A percentile compares a stretch with the other conserved stretches of the same genome.
Conservation (phyloP, 2,888 invertebrate species). For the Stegana nigrithorax region DNA sequence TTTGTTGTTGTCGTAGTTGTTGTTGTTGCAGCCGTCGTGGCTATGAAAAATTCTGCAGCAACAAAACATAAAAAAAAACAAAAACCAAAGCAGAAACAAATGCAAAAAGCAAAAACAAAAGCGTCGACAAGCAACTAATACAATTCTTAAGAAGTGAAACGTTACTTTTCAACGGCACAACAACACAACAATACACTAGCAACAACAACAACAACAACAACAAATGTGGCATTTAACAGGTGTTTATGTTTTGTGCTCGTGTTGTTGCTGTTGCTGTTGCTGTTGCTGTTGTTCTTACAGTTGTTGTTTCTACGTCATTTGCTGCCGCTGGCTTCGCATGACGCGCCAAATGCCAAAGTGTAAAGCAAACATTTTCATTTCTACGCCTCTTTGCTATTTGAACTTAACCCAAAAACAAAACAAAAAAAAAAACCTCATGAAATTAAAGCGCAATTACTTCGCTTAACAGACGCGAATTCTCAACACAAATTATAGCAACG, state of each 20-base stretch:
- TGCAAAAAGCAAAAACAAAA: background rate
- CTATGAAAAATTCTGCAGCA: constrained; percentile 8
- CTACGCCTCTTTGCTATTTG: constrained; percentile 22
- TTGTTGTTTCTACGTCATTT: too few species aligned
- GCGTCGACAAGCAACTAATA: constrained; percentile 3
- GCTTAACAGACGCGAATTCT: background rate
- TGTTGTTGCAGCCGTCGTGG: background rate
- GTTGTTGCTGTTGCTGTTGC: constrained; percentile 17
- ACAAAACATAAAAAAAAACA: background rate
- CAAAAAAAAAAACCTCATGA: background rate
- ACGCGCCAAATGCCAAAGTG: constrained; percentile 36
- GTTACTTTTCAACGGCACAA: background rate
- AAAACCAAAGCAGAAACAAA: background rate
- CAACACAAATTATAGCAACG: background rate
- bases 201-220: too few species aligned
- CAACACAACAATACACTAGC: constrained; percentile 19
- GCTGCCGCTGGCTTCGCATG: constrained; percentile 30
- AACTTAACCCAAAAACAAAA: constrained; percentile 38
- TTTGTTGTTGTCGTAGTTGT: background rate
- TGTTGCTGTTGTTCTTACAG: constrained; percentile 22
- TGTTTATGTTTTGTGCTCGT: background rate
- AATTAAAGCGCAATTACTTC: background rate
- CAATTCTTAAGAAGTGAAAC: constrained; percentile 18
- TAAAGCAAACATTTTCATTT: constrained; percentile 14
- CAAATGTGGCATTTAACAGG: constrained; percentile 18